Conservation (phyloP, 1,140 invertebrate species). For the Meloidogyne exigua region DNA sequence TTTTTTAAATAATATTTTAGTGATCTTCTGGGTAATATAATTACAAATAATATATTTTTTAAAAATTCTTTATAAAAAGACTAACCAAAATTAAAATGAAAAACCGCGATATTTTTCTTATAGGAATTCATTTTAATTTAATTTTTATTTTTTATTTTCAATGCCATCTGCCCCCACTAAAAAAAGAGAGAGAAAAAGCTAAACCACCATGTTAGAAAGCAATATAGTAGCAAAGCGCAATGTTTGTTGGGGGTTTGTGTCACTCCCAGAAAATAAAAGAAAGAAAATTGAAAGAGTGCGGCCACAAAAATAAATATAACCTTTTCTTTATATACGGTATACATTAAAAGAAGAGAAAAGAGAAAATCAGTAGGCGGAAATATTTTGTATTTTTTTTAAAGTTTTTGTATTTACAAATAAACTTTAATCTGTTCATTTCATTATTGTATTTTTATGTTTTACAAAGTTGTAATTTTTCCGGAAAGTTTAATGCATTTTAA, state of each 20-base stretch:
- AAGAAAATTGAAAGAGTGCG: background rate
- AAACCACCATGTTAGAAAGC: background rate
- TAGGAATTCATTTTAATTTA: conserved; percentile 1
- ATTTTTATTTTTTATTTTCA: background rate
- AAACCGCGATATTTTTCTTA: background rate
- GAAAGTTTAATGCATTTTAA: background rate
- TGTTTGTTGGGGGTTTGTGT: background rate
- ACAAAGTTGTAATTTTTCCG: background rate
- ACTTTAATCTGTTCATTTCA: too few species aligned
- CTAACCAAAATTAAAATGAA: background rate
- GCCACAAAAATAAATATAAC: background rate
- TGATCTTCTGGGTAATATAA: background rate
- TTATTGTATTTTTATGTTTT: too few species aligned
- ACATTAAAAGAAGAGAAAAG: background rate
- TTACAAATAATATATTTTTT: background rate
- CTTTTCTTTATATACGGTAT: background rate
- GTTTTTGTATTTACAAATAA: background rate
- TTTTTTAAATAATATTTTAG: background rate
- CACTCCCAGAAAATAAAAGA: background rate
- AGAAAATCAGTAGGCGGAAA: background rate
- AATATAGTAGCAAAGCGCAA: background rate
- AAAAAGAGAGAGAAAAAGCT: background rate
- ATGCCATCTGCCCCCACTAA: background rate
- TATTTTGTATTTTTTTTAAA: background rate
- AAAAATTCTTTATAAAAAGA: background rate